These are phyloP conservation scores for Corella eumyota DNA, from an alignment of 23 tunicate genomes.

Conservation along the genomic window DNA sequence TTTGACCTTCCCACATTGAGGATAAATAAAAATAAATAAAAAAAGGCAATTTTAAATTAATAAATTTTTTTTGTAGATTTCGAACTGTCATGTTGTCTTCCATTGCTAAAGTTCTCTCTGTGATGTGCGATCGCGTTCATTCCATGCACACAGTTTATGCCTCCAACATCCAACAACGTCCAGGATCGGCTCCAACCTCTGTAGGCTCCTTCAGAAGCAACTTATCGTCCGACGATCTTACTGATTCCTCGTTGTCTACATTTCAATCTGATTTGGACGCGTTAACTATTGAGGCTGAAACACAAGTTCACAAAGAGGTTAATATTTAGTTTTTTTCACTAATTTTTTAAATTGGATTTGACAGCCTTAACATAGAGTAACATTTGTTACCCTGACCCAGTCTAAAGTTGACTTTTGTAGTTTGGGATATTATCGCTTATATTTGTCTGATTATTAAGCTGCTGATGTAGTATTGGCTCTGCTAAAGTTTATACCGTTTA, in stretches of 20 bases:
- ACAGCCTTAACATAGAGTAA: no score
- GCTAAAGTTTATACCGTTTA: no score
- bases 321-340: no score
- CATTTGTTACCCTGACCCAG: no score
- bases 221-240: slow-evolving; percentile 13
- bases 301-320: not conserved
- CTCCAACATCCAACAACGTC: slow-evolving; percentile 10
- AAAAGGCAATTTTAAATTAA: no score
- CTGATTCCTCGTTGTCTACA: slow-evolving; percentile 18
- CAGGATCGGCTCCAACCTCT: slow-evolving; percentile 50
- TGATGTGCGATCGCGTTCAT: slow-evolving; percentile 42
- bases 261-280: slow-evolving; percentile 19
- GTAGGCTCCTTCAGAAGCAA: slow-evolving; percentile 2
- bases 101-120: slow-evolving; percentile 8
- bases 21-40: no score
- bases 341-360: no score
- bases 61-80: slow-evolving; percentile 19
- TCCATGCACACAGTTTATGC: slow-evolving; percentile 48
- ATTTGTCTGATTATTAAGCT: no score
- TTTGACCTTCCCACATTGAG: no score
- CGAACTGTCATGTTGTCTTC: slow-evolving; percentile 17
- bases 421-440: no score
- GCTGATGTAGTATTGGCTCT: no score
- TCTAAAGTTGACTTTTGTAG: no score
- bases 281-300: not conserved